These are phyloP conservation scores for Arothron firmamentum DNA, from an alignment of 2,113 vertebrate species.

Conservation along the genomic window DNA sequence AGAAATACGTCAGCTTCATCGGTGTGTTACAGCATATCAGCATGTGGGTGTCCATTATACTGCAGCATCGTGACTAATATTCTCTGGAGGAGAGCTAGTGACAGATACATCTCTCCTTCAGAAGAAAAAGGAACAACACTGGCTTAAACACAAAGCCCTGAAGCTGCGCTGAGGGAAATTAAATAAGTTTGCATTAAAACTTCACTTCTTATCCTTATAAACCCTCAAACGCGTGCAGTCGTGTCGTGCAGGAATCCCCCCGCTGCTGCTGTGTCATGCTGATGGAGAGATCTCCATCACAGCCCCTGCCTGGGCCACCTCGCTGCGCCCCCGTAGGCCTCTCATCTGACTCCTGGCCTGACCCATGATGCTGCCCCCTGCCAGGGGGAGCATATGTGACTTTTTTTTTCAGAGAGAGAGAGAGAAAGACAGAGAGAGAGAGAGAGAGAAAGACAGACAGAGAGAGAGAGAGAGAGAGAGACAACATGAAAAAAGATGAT, in stretches of 20 bases:
- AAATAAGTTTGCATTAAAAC: not conserved
- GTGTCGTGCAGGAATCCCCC: slow-evolving; percentile 59
- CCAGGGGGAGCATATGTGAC: slow-evolving; percentile 64
- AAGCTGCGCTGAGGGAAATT: too few species aligned
- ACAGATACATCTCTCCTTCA: slow-evolving; percentile 8
- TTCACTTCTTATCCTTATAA: not conserved
- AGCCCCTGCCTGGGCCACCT: slow-evolving; percentile 34
- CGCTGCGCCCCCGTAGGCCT: slow-evolving; percentile 43
- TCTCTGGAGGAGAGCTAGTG: not conserved
- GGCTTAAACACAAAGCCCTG: too few species aligned
- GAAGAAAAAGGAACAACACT: not conserved
- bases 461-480: slow-evolving; percentile 15
- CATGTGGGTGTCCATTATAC: slow-evolving; percentile 35
- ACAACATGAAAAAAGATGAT: slow-evolving; percentile 32
- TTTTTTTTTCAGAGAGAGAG: slow-evolving; percentile 8
- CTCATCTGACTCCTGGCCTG: slow-evolving; percentile 65
- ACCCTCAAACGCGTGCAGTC: slow-evolving; percentile 9
- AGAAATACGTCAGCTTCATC: too few species aligned
- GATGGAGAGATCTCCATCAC: slow-evolving; percentile 50
- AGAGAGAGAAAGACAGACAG: slow-evolving; percentile 9
- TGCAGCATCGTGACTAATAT: slow-evolving; percentile 45
- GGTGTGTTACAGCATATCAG: slow-evolving; percentile 15
- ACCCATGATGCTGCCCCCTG: slow-evolving; percentile 49
- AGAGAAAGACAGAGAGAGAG: slow-evolving; percentile 13
- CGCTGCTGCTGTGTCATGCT: slow-evolving; percentile 31